phyloP scores from a whole-genome alignment of 2,888 invertebrate genomes.

The Dendrolimus houi region DNA sequence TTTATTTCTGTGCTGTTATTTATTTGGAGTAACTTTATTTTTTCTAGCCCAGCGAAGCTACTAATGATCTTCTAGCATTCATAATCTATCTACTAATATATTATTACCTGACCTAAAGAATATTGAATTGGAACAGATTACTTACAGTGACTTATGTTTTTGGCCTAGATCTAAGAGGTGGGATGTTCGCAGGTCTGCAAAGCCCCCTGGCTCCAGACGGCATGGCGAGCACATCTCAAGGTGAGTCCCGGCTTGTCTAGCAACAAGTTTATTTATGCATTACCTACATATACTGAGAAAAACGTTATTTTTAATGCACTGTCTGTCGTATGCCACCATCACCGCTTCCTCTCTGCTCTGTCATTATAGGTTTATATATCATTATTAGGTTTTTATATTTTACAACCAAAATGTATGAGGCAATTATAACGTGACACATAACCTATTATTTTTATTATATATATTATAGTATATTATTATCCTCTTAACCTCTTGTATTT shows the following conservation, averaged over 20 bases:
- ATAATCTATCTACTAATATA: too few relatives aligned
- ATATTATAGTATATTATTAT: slow-evolving; percentile 52
- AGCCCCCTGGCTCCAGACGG: slow-evolving; percentile 81
- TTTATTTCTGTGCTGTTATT: too few relatives aligned
- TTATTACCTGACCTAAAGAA: too few relatives aligned
- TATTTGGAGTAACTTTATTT: too few relatives aligned
- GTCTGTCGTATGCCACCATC: slow-evolving; percentile 78
- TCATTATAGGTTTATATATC: slow-evolving; percentile 76
- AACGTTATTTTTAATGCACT: slow-evolving; percentile 77
- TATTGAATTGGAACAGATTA: background rate
- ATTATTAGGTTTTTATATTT: slow-evolving; percentile 64
- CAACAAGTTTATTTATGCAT: slow-evolving; percentile 73
- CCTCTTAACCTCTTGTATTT: slow-evolving; percentile 54
- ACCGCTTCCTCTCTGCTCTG: slow-evolving; percentile 78
- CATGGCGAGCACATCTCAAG: slow-evolving; percentile 90
- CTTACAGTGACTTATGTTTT: slow-evolving; percentile 3
- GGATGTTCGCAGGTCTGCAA: slow-evolving; percentile 73
- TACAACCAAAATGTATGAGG: slow-evolving; percentile 68
- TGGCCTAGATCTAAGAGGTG: slow-evolving; percentile 24
- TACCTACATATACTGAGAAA: slow-evolving; percentile 73
- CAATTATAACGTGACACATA: slow-evolving; percentile 72
- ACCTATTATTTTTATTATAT: slow-evolving; percentile 43
- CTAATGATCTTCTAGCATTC: too few relatives aligned
- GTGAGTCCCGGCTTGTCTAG: slow-evolving; percentile 79
- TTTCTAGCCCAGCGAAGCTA: too few relatives aligned